Conservation (phyloP, 2,888 invertebrate species). For the Nesidiocoris tenuis region DNA sequence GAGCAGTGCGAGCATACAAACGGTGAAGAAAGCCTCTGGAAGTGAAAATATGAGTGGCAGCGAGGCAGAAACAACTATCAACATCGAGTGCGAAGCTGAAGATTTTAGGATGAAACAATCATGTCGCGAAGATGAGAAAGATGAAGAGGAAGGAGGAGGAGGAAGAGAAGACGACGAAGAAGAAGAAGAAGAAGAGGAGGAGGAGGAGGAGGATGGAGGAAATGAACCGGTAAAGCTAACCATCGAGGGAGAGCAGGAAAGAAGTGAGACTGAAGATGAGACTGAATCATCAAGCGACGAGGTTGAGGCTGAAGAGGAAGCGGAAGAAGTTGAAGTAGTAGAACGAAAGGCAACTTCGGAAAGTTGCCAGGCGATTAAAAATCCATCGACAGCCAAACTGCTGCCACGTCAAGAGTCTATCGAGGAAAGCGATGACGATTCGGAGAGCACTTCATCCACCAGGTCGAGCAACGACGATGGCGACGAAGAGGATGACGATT, state of each 20-base stretch:
- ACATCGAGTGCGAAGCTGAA: too few relatives aligned
- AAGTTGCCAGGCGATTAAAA: neutral
- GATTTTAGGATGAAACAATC: constrained; percentile 4
- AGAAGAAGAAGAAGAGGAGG: neutral
- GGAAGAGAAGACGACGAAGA: constrained; percentile 16
- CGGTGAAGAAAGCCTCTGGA: constrained; percentile 49
- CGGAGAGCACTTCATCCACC: constrained; percentile 14
- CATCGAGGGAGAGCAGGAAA: constrained; percentile 12
- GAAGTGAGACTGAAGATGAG: constrained; percentile 13
- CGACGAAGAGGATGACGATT: constrained; percentile 49
- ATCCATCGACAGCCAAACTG: neutral
- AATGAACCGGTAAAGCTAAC: neutral
- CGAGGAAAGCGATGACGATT: constrained; percentile 46
- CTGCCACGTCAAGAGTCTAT: neutral
- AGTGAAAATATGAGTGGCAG: constrained; percentile 48
- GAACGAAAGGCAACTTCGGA: neutral
- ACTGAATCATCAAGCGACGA: constrained; percentile 9
- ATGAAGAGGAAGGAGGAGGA: neutral
- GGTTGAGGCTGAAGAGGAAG: constrained; percentile 15
- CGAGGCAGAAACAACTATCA: constrained; percentile 45
- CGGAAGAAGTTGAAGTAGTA: neutral
- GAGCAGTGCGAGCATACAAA: constrained; percentile 52
- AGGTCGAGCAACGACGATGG: constrained; percentile 11
- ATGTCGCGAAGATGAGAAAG: neutral
- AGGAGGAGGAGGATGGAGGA: neutral